These are phyloP conservation scores for Pitangus sulphuratus DNA, from an alignment of 2,797 vertebrate genomes.

Conservation along the genomic window DNA sequence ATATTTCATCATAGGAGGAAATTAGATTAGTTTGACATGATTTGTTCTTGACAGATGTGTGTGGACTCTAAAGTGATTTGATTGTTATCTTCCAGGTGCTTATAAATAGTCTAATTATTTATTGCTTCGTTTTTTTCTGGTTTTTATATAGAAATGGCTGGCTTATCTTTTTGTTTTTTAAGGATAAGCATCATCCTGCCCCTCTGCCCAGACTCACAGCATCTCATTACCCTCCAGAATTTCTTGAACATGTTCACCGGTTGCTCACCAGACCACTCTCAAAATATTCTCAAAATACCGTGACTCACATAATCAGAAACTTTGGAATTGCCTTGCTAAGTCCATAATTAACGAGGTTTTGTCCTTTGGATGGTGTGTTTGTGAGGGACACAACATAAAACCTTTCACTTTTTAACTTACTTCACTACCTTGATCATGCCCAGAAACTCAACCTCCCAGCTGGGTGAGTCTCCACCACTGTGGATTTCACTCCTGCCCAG, in stretches of 20 bases:
- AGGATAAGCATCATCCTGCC: not conserved
- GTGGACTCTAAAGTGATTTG: not conserved
- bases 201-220: not conserved
- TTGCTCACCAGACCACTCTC: not conserved
- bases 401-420: not conserved
- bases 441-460: not conserved
- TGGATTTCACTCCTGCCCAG: not conserved
- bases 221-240: not conserved
- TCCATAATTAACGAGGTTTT: not conserved
- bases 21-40: not conserved
- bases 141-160: not conserved
- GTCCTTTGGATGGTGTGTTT: not conserved
- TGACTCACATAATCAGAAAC: not conserved
- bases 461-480: not conserved
- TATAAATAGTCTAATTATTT: constrained; percentile 3
- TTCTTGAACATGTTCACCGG: not conserved
- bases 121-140: not conserved
- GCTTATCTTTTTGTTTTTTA: not conserved
- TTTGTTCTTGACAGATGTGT: not conserved
- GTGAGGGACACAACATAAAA: not conserved
- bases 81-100: constrained; percentile 15
- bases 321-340: not conserved
- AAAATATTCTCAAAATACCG: not conserved
- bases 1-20: constrained; percentile 1
- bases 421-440: not conserved